phyloP scores from a whole-genome alignment of 2,888 invertebrate genomes.

The Lithophane socia region DNA sequence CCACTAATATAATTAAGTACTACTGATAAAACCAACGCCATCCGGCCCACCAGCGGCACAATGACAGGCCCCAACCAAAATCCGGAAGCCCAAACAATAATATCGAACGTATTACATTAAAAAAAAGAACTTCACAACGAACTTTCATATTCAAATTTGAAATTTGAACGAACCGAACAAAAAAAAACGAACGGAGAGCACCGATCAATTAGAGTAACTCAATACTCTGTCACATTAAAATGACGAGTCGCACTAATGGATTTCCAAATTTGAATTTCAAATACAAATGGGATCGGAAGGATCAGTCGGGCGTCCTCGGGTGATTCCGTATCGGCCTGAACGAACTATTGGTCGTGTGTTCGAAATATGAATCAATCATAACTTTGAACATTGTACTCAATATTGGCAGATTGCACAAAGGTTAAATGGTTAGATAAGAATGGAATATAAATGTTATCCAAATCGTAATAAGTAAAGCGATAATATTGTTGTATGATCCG shows the following conservation, averaged over 20 bases:
- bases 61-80: constrained; percentile 59
- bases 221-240: constrained; percentile 90
- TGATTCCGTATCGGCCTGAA: constrained; percentile 44
- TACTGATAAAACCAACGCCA: constrained; percentile 51
- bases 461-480: not conserved
- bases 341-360: constrained; percentile 46
- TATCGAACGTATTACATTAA: constrained; percentile 68
- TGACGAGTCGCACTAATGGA: constrained; percentile 90
- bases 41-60: constrained; percentile 59
- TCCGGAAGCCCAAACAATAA: constrained; percentile 68
- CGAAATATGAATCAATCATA: constrained; percentile 60
- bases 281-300: constrained; percentile 80
- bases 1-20: constrained; percentile 45
- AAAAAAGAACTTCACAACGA: constrained; percentile 71
- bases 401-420: constrained; percentile 30
- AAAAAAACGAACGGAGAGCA: constrained; percentile 74
- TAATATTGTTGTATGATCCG: not conserved
- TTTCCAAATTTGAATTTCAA: constrained; percentile 90
- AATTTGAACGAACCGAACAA: constrained; percentile 80
- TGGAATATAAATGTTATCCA: not conserved
- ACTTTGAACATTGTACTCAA: constrained; percentile 24
- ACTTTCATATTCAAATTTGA: constrained; percentile 80
- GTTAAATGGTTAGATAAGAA: constrained; percentile 4
- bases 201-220: constrained; percentile 90
- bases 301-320: constrained; percentile 73